These are phyloP conservation scores for Tetragonisca angustula DNA, from an alignment of 2,888 invertebrate species.

Conservation along the genomic window DNA sequence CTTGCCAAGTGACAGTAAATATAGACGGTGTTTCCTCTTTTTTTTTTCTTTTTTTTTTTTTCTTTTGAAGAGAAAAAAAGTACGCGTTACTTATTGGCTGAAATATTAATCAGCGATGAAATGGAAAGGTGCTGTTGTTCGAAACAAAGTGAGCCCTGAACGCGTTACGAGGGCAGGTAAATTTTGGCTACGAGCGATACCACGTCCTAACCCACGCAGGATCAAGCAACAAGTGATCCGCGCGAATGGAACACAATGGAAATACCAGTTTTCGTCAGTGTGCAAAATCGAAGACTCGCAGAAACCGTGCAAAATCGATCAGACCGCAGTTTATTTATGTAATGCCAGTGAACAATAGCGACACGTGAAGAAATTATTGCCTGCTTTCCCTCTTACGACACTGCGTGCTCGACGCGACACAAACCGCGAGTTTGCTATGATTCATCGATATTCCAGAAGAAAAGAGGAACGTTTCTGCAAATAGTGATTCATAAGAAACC, in stretches of 20 bases:
- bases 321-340: not conserved
- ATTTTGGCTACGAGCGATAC: conserved; percentile 31
- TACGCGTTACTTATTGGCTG: too few relatives aligned
- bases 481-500: not conserved
- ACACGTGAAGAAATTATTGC: too few relatives aligned
- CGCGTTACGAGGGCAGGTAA: not conserved
- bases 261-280: conserved; percentile 57
- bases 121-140: not conserved
- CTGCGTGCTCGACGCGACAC: too few relatives aligned
- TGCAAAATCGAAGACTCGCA: conserved; percentile 15
- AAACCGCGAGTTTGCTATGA: not conserved
- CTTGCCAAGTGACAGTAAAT: not conserved
- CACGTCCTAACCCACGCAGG: conserved; percentile 45
- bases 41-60: too few relatives aligned
- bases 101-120: not conserved
- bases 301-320: conserved; percentile 60
- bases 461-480: not conserved
- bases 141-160: not conserved
- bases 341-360: too few relatives aligned
- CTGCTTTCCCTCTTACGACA: too few relatives aligned
- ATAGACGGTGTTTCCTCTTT: not conserved
- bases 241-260: conserved; percentile 56
- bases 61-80: not conserved
- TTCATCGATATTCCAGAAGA: not conserved
- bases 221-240: conserved; percentile 73